Conservation (phyloP, 1,140 invertebrate species). For the Latrodectus geometricus region DNA sequence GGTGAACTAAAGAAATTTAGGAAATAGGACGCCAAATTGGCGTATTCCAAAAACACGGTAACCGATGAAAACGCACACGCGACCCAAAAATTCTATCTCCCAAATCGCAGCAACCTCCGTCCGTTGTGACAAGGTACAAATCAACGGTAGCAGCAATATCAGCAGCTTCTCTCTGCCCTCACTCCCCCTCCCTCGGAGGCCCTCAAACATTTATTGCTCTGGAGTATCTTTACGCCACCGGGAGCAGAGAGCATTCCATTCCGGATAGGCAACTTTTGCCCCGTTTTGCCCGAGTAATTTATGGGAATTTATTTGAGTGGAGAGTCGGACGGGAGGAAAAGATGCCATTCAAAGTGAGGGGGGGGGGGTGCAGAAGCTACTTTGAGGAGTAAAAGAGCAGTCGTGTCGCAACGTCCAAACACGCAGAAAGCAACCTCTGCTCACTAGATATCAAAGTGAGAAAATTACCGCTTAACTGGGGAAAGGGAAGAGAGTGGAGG, state of each 20-base stretch:
- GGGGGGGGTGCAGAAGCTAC: too few relatives aligned
- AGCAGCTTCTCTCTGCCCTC: background rate
- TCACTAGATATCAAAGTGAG: conserved; percentile 40
- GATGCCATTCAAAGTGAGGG: conserved; percentile 49
- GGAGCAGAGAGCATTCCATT: conserved; percentile 53
- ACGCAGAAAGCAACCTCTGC: conserved; percentile 27
- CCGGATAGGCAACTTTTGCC: conserved; percentile 58
- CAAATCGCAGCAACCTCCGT: conserved; percentile 32
- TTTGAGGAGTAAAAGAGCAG: too few relatives aligned
- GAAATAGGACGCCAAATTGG: background rate
- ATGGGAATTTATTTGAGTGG: conserved; percentile 61
- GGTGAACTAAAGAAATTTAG: too few relatives aligned
- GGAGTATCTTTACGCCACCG: conserved; percentile 14
- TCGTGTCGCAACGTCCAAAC: conserved; percentile 15
- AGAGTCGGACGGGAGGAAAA: conserved; percentile 40
- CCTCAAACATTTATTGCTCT: conserved; percentile 53
- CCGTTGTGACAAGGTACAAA: conserved; percentile 62
- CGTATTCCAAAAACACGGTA: conserved; percentile 8
- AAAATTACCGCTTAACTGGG: conserved; percentile 56
- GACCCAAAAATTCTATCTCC: conserved; percentile 11
- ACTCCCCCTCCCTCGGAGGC: background rate
- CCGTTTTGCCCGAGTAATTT: conserved; percentile 60
- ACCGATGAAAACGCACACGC: background rate
- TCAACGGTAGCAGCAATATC: conserved; percentile 61
- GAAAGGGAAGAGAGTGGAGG: background rate